Percentiles rank a stretch among this genome's conserved stretches.
phyloP scores from a whole-genome alignment of 2,888 invertebrate species.

The Drosophila rubida region DNA sequence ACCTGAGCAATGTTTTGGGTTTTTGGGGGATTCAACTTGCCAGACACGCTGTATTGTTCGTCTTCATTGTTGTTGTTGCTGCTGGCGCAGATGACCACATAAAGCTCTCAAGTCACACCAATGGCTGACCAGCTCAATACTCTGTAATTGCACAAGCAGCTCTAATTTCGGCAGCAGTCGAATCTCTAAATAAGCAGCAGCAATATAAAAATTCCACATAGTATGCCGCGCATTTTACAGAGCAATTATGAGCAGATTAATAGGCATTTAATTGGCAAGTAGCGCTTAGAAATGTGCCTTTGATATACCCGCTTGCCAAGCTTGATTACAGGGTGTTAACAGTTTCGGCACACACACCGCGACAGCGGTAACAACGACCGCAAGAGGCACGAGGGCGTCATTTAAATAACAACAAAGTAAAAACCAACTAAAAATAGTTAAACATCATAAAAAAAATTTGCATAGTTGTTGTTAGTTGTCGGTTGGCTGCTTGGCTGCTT shows the following conservation, averaged over 20 bases:
- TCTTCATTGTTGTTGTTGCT: constrained; percentile 40
- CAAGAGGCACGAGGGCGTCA: constrained; percentile 63
- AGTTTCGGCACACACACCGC: constrained; percentile 38
- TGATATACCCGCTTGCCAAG: background rate
- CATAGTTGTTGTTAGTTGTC: constrained; percentile 78
- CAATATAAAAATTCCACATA: background rate
- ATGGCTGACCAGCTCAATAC: constrained; percentile 18
- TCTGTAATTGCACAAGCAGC: constrained; percentile 5
- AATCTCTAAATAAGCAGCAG: background rate
- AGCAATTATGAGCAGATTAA: background rate
- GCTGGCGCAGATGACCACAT: constrained; percentile 71
- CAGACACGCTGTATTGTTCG: constrained; percentile 63
- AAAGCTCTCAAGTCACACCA: constrained; percentile 23
- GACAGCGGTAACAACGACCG: constrained; percentile 5
- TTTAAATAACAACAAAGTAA: constrained; percentile 77
- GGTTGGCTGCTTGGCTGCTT: constrained; percentile 46
- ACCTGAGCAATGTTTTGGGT: constrained; percentile 70
- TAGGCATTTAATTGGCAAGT: background rate
- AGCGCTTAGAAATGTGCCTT: background rate
- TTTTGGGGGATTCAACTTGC: constrained; percentile 63
- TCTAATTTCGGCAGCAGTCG: no score
- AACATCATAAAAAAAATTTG: constrained; percentile 75
- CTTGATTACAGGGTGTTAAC: constrained; percentile 26
- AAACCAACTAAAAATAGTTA: constrained; percentile 78
- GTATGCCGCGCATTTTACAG: background rate